Base-by-base conservation (phyloP, 2,888 invertebrate genomes). In the Dolomedes plantarius region DNA sequence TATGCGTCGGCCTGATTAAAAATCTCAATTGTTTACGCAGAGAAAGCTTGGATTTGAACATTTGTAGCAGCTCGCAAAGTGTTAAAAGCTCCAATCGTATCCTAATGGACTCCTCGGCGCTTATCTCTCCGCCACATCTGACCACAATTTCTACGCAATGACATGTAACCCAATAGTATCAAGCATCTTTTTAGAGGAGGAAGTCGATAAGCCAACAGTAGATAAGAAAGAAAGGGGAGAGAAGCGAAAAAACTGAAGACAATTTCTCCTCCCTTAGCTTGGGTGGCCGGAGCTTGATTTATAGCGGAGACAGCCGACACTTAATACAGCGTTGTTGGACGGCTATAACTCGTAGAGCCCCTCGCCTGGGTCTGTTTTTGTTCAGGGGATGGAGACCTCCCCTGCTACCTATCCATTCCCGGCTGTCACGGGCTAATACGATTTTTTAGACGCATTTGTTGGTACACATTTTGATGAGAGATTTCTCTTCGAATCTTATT, bases 291-390 rank as follows among this genome's bases (percentile, higher is more conserved):
- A 62, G 41, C 56, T 69, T 86, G 85, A 86, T 86, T 86, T 86
- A 86, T 79, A 71, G 85, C 23, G 56, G 74, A 79, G 85, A 79
- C 85, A 79, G 79, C 28, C 56, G 79, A 86, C 85, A 86, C 85
- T 78, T 85, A 86, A 86, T 86, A 79, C 79, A 73, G 85, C 69
- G 78, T 69, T 73, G 79, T 75, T 74, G 78, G 78, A 29, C 69
- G 78, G 56, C 85, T 65, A 79, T 86, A 86, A 86, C 85, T 86
- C 85, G 85, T 86, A 29, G 36, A 65, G 13, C 32, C 56, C 71
- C 29, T 29, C 69, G 82, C 50, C 64, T 64, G 28, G 69, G 85
- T 77, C 85, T 86, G 85, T 74, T 78, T 83, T 83, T 32, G 72
- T 83, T 83, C 83, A 77, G 78, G 79, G 76, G 46, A 68, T n/a